These are phyloP conservation scores for Threskiornis aethiopicus DNA, from an alignment of 2,797 vertebrate genomes.

Conservation along the genomic window DNA sequence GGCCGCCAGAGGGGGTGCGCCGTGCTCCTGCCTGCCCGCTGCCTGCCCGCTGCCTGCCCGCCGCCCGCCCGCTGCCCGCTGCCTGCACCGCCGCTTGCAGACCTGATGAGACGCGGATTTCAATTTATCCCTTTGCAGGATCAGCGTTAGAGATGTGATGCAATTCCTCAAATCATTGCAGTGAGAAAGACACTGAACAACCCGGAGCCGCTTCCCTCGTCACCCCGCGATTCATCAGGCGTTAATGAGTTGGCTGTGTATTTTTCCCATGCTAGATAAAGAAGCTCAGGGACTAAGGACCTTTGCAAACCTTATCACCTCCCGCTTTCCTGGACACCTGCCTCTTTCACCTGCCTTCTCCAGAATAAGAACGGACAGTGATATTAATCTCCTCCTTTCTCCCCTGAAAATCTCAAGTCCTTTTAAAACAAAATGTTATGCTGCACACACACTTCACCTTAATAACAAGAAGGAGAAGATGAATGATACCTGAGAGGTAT, in stretches of 20 bases:
- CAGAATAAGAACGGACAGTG: not conserved
- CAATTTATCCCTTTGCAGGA: not conserved
- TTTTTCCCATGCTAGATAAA: not conserved
- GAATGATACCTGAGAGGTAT: conserved; percentile 33
- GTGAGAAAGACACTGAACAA: not conserved
- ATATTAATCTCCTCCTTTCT: conserved; percentile 6
- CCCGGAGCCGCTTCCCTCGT: too few relatives aligned
- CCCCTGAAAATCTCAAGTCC: not conserved
- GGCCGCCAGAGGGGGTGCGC: too few relatives aligned
- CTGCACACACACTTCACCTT: conserved; percentile 27
- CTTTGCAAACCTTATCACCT: not conserved
- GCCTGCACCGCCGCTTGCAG: not conserved
- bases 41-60: too few relatives aligned
- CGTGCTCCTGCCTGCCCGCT: too few relatives aligned
- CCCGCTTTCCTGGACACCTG: not conserved
- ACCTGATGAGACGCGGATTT: not conserved
- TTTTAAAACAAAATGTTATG: conserved; percentile 33
- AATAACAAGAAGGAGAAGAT: conserved; percentile 33
- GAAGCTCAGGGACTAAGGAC: not conserved
- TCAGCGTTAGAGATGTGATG: not conserved
- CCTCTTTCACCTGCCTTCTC: not conserved
- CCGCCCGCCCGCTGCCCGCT: too few relatives aligned
- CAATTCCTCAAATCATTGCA: not conserved
- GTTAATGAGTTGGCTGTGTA: not conserved
- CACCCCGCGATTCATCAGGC: not conserved